Evolutionary conservation across 2,888 invertebrate genomes (phyloP).

Genomic region (Biston betularia): DNA sequence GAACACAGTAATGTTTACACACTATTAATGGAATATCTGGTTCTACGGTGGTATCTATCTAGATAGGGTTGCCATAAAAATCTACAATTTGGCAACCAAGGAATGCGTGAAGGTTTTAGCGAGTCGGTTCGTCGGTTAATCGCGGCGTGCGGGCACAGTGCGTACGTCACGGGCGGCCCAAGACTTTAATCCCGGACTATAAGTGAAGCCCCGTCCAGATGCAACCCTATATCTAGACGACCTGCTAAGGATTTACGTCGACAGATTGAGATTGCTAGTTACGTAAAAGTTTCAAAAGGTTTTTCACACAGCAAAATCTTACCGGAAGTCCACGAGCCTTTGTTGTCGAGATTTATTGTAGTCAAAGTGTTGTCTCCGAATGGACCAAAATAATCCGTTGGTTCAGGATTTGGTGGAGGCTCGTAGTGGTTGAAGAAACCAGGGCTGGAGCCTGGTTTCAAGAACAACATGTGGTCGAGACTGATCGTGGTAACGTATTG

Average conservation of each 20-base stretch:
- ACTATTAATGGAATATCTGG: too few relatives aligned
- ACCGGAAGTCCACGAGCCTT: conserved; percentile 48
- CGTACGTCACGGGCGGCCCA: too few relatives aligned
- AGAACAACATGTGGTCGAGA: conserved; percentile 80
- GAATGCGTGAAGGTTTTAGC: too few relatives aligned
- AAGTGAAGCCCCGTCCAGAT: too few relatives aligned
- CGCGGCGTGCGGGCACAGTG: too few relatives aligned
- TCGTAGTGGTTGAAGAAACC: conserved; percentile 42
- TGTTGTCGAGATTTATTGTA: conserved; percentile 52
- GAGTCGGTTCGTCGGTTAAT: too few relatives aligned
- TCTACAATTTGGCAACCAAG: too few relatives aligned
- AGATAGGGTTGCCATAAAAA: too few relatives aligned
- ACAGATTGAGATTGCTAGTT: conserved; percentile 2
- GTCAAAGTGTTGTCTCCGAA: conserved; percentile 52
- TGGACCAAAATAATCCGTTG: conserved; percentile 43
- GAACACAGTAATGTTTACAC: too few relatives aligned
- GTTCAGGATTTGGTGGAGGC: conserved; percentile 30
- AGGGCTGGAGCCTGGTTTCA: conserved; percentile 49
- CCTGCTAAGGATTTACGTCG: not conserved
- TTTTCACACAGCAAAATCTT: conserved; percentile 22
- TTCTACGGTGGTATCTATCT: too few relatives aligned
- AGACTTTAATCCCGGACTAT: too few relatives aligned
- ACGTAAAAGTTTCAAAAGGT: not conserved
- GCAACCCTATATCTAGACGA: too few relatives aligned
- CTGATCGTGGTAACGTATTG: conserved; percentile 77